Base-by-base conservation (phyloP, 1,140 invertebrate species). In the Heliothis subflexa region DNA sequence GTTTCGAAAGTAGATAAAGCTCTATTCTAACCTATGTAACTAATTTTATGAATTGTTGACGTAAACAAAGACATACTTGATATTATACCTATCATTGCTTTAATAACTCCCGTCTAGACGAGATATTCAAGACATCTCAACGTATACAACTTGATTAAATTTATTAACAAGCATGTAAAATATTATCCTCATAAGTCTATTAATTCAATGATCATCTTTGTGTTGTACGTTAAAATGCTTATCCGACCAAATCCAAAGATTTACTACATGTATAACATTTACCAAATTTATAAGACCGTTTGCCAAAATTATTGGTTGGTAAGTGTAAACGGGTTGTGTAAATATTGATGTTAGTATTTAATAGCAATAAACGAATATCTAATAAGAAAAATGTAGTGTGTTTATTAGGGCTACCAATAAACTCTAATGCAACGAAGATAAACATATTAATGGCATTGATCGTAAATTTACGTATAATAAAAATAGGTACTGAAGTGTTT, bases 301-400 rank as follows among this genome's bases (percentile, higher is more conserved):
- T 64, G 40, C 28, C 61, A 7, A 64, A 64, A 47, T 45, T 64
- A 64, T 64, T 64, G 11, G 61, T 47, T 47, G 61, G 18, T 12
- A 16, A 64, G 40, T 18, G 16, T 33, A 64, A 47, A 64, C 33
- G 18, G 14, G 12, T 45, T n/a, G 33, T 64, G 18, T 64, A 18
- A 64, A 64, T 64, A 64, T 64, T 64, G 33, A 64, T 47, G 45
- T 2, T n/a, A 47, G 12, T 16, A 47, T 64, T 18, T 18, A 64
- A 64, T 64, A 16, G 61, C 10, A 64, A 64, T 13, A 11, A 47
- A 10, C 10, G 45, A 68, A 68, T 68, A 52, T 68, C 16, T 13
- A 47, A 21, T 16, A 12, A 45, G 40, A 64, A 64, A 64, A 47
- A 47, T 64, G 11, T 64, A 47, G 33, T 64, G 21, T 16, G 16